phyloP scores from a whole-genome alignment of 2,797 vertebrate genomes.

The Discoglossus pictus region DNA sequence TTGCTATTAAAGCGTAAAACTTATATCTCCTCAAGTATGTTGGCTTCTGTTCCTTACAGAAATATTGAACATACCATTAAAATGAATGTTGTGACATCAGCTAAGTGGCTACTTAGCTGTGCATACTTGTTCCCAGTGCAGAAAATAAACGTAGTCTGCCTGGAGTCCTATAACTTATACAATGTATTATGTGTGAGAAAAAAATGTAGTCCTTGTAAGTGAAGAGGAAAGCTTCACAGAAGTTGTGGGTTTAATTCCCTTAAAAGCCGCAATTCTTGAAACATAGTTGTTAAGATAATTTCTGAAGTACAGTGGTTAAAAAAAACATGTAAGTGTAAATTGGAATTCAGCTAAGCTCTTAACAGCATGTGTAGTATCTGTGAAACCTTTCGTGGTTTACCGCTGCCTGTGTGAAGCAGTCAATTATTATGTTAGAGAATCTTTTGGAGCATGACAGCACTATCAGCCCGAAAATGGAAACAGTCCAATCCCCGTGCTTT shows the following conservation, averaged over 20 bases:
- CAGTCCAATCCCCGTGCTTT: slow-evolving; percentile 31
- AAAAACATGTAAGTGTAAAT: neutral
- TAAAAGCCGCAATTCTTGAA: neutral
- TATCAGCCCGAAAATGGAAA: slow-evolving; percentile 43
- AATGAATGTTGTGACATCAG: no score
- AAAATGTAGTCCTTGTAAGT: no score
- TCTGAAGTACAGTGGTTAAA: neutral
- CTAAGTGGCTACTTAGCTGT: no score
- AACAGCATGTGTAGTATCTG: slow-evolving; percentile 10
- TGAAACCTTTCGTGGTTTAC: slow-evolving; percentile 36
- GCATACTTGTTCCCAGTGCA: no score
- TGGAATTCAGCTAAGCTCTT: slow-evolving; percentile 27
- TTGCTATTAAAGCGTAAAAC: no score
- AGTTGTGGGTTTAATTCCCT: neutral
- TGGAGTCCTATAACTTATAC: no score
- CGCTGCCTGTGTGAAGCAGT: slow-evolving; percentile 41
- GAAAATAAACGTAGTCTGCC: no score
- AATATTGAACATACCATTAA: no score
- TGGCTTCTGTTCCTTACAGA: no score
- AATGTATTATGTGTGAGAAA: no score
- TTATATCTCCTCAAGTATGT: no score
- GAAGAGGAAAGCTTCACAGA: no score
- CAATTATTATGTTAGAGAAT: slow-evolving; percentile 45
- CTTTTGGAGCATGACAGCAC: slow-evolving; percentile 46
- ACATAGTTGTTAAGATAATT: neutral